Base-by-base conservation (phyloP, 2,797 vertebrate species). In the Enteromius afrohamiltoni region DNA sequence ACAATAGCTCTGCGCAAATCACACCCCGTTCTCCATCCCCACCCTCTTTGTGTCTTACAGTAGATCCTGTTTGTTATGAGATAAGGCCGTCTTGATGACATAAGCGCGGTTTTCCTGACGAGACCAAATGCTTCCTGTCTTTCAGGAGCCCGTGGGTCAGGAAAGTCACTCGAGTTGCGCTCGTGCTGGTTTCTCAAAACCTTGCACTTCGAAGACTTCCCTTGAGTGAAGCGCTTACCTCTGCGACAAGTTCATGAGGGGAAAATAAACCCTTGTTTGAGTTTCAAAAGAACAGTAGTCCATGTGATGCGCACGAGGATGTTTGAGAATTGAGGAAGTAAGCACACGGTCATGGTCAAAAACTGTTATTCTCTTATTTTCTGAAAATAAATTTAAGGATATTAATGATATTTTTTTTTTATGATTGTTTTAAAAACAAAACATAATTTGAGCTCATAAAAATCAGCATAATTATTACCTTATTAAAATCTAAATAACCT, bases 221-320 rank as follows among this genome's bases (percentile, higher is more conserved):
- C 11, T 23, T 53, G 31, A 7, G 21, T 19, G 51, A 76, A 58
- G 31, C 26, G 7, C 31, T 75, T n/a, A 75, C 13, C 31, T 55
- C 71, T 73, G 31, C 0, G 0, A 34, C 23, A 64, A n/a, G 17
- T 14, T 64, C 40, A 31, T 1, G 4, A 47, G 21, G 13, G 1
- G 11, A 34, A n/a, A 74, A 34, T 34, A 53, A 78, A 29, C 9
- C 19, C 19, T 16, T 31, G 14, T 49, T 49, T 65, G 45, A 67
- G 19, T 79, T 79, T 79, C 45, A 0, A 16, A 77, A 77, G 74
- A 55, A 55, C 0, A 1, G 14, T 1, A 40, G 40, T 7, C 7
- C 74, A 62, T 77, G 74, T 60, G 74, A 77, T n/a, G 19, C 2
- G 74, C 74, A 45, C 16, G n/a, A 42, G 74, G 53, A 42, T 2